phyloP scores from a whole-genome alignment of 2,113 vertebrate genomes.

The Neotragus moschatus region DNA sequence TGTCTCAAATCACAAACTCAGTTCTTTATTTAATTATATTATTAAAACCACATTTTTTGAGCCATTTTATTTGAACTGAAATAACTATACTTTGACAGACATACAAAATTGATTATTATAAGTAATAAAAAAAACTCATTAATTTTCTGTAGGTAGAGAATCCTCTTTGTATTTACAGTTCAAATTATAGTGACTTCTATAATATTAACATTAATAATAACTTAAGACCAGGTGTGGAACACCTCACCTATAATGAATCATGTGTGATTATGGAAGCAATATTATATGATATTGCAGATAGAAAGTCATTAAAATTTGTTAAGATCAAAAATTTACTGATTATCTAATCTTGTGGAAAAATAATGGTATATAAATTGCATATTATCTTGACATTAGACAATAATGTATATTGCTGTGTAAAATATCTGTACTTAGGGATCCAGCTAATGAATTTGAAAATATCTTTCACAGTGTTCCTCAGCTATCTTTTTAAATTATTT shows the following conservation, averaged over 20 bases:
- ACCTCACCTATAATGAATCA: not conserved
- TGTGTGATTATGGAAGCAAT: not conserved
- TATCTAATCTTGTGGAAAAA: not conserved
- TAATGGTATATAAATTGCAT: not conserved
- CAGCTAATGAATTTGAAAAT: not conserved
- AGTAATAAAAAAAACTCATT: not conserved
- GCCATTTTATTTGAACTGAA: not conserved
- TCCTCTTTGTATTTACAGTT: not conserved
- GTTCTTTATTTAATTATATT: not conserved
- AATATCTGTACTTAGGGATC: not conserved
- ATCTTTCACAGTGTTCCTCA: not conserved
- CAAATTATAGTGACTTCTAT: not conserved
- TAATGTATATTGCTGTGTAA: not conserved
- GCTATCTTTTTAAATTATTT: not conserved
- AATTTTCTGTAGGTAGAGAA: conserved; percentile 3
- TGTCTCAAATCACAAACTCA: not conserved
- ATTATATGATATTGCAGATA: not conserved
- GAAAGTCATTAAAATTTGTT: not conserved
- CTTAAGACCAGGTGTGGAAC: not conserved
- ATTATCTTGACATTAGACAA: not conserved
- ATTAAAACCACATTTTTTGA: not conserved
- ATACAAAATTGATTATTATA: not conserved
- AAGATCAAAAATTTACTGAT: not conserved
- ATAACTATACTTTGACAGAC: not conserved
- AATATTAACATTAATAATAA: not conserved